phyloP scores from a whole-genome alignment of 2,113 vertebrate species.

The Phylloscopus trochilus region DNA sequence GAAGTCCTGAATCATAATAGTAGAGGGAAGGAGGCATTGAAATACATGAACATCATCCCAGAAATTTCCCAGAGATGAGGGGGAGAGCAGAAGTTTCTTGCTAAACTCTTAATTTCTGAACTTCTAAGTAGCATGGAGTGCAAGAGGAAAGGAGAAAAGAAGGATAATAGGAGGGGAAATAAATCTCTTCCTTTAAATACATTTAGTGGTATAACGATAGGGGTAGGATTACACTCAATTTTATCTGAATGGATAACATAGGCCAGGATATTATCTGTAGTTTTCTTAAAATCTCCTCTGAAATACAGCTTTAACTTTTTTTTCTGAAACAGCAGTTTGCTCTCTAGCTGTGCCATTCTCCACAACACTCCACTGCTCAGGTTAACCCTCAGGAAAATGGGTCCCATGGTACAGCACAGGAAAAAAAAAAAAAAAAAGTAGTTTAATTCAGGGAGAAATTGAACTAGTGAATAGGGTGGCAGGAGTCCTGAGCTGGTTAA shows the following conservation, averaged over 20 bases:
- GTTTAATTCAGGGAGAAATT: background rate
- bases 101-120: constrained; percentile 12
- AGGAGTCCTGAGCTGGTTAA: background rate
- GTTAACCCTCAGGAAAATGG: background rate
- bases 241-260: constrained; percentile 5
- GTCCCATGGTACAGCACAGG: background rate
- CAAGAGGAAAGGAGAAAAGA: background rate
- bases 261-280: background rate
- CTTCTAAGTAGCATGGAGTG: background rate
- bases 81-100: constrained; percentile 3
- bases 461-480: background rate
- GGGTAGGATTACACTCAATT: constrained; percentile 27
- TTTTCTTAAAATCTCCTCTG: constrained; percentile 27
- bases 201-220: background rate
- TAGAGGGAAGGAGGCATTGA: background rate
- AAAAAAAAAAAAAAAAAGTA: background rate
- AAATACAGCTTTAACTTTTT: background rate
- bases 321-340: background rate
- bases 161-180: background rate
- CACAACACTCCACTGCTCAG: background rate
- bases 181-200: constrained; percentile 23
- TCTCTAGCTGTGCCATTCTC: background rate
- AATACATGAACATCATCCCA: background rate
- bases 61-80: background rate
- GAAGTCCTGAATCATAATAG: background rate